Base-by-base conservation (phyloP, 2,888 invertebrate genomes). In the Portevinia maculata region DNA sequence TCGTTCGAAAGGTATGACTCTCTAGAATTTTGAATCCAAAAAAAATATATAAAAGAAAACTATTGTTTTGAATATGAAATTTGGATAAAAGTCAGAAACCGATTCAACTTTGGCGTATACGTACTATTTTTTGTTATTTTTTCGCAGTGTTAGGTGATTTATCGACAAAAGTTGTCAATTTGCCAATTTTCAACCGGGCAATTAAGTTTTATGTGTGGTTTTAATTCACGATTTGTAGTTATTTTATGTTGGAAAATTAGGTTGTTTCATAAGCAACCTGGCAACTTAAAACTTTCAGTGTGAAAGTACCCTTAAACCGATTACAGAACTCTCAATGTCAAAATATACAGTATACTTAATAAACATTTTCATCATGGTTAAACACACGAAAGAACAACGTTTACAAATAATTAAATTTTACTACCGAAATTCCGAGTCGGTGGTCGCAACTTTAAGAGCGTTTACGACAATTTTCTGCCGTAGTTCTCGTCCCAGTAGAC, bases 21-120 rank as follows among this genome's bases (percentile, higher is more conserved):
- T 30, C 41, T 30, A 50, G 57, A 24, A 28, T 46, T 41, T 44
- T 19, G 11, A 11, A 5, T 53, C 57, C 41, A 30, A 7, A 41
- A 59, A 30, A 7, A 41, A 59, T 41, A 39, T 19, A 8, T 28
- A 30, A n/a, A n/a, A 6, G 9, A 11, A 11, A 19, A 0, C 17
- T 17, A 44, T 39, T 13, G 4, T 15, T 39, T 15, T 39, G 13
- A 13, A 5, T 21, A 8, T 11, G 19, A 6, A 30, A 19, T n/a
- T 24, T 19, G 17, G n/a, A 15, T 39, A n/a, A 1, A 6, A 8
- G 6, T 13, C 44, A 28, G 8, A 46, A 48, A 3, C n/a, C n/a
- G n/a, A n/a, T n/a, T n/a, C n/a, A 17, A 65, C 78, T 64, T 17
- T 41, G 64, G 52, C 64, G 78, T 79, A 79, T 79, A 55, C 79